These are phyloP conservation scores for Gymnoscopelus microlampas DNA, from an alignment of 2,797 vertebrate species.

Conservation along the genomic window DNA sequence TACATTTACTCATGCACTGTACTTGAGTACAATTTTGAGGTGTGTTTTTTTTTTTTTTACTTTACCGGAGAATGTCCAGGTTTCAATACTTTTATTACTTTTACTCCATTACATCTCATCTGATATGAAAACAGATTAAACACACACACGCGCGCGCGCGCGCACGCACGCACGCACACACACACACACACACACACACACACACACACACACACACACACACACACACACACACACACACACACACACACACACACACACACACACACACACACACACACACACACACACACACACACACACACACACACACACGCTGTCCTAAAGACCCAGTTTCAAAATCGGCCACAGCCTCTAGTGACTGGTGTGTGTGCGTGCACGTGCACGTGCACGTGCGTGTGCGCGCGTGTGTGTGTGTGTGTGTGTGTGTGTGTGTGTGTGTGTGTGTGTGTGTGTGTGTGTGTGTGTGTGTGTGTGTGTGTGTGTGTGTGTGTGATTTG, in stretches of 20 bases:
- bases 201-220: constrained; percentile 23
- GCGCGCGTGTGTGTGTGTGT: constrained; percentile 6
- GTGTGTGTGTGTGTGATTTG: constrained; percentile 62
- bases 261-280: constrained; percentile 11
- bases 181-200: constrained; percentile 15
- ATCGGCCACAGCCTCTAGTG: constrained; percentile 60
- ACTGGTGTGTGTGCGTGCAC: constrained; percentile 44
- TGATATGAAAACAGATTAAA: not conserved
- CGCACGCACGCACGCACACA: too few relatives aligned
- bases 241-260: constrained; percentile 15
- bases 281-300: constrained; percentile 25
- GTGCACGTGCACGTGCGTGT: constrained; percentile 1
- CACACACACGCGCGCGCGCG: too few relatives aligned
- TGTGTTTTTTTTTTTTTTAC: too few relatives aligned
- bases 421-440: constrained; percentile 8
- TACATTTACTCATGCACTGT: too few relatives aligned
- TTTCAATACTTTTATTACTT: too few relatives aligned
- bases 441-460: constrained; percentile 36
- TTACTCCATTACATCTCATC: too few relatives aligned
- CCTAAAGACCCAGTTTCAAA: constrained; percentile 68
- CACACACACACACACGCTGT: constrained; percentile 36
- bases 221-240: constrained; percentile 24
- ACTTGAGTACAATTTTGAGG: too few relatives aligned
- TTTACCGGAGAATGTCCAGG: too few relatives aligned
- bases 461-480: not conserved